Evolutionary conservation across 2,113 vertebrate species (phyloP).

Genomic region (Oncorhynchus masou): DNA sequence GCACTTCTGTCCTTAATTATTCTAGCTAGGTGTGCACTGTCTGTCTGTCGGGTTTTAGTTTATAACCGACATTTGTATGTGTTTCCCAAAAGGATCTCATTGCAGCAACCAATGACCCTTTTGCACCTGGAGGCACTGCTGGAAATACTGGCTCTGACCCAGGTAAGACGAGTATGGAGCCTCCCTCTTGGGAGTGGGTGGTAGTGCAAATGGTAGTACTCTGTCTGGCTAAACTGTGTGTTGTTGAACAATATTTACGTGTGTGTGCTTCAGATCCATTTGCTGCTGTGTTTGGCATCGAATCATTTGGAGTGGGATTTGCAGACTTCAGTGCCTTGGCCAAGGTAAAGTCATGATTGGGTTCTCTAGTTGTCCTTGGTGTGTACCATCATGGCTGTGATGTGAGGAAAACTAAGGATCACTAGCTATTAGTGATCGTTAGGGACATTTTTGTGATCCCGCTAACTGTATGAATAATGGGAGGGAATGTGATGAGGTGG

Average conservation of each 20-base stretch:
- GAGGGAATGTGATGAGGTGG: too few relatives aligned
- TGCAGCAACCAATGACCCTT: conserved; percentile 85
- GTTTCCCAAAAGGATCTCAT: conserved; percentile 77
- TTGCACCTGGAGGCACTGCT: conserved; percentile 91
- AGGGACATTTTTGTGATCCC: too few relatives aligned
- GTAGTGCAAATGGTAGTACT: conserved; percentile 19
- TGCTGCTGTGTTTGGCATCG: conserved; percentile 89
- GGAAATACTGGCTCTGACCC: conserved; percentile 79
- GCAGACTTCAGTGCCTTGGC: conserved; percentile 90
- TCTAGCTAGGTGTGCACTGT: too few relatives aligned
- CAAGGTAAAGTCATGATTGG: conserved; percentile 77
- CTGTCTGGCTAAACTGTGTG: neutral
- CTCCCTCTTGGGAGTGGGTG: conserved; percentile 44
- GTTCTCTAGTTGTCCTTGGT: too few relatives aligned
- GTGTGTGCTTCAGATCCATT: conserved; percentile 81
- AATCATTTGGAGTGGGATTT: conserved; percentile 89
- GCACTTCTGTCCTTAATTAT: too few relatives aligned
- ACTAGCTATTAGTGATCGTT: too few relatives aligned
- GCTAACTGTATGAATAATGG: too few relatives aligned
- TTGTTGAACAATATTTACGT: neutral
- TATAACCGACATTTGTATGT: conserved; percentile 24
- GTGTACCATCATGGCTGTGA: too few relatives aligned
- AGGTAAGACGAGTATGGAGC: conserved; percentile 71
- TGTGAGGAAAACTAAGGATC: too few relatives aligned
- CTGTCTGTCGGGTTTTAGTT: too few relatives aligned